Percentiles rank a stretch among this genome's conserved stretches.
phyloP scores from a whole-genome alignment of 2,888 invertebrate species.

The Pterobdella sp. region DNA sequence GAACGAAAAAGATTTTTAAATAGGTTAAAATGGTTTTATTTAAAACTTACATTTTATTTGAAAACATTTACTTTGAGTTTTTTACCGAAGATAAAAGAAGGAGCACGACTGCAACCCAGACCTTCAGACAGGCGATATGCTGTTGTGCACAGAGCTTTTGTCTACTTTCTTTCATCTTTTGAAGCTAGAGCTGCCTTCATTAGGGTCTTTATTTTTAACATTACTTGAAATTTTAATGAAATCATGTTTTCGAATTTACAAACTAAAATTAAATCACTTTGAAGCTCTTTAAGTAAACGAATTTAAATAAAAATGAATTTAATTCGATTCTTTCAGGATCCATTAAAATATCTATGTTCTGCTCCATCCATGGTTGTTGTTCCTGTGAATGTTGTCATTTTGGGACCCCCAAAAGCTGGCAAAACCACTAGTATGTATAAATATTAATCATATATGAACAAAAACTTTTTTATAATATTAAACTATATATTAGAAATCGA shows the following conservation, averaged over 20 bases:
- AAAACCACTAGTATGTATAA: slow-evolving; percentile 48
- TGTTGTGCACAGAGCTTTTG: slow-evolving; percentile 47
- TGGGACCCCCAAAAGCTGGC: slow-evolving; percentile 52
- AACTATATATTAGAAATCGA: not conserved
- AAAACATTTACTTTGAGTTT: no score
- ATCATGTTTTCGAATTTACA: no score
- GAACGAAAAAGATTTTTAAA: not conserved
- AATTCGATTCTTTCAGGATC: no score
- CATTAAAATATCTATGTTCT: slow-evolving; percentile 46
- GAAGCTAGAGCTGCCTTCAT: slow-evolving; percentile 46
- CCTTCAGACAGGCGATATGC: slow-evolving; percentile 43
- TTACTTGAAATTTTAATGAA: no score
- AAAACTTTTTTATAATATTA: not conserved
- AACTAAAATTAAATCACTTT: no score
- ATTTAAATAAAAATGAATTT: no score
- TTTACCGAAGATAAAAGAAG: slow-evolving; percentile 40
- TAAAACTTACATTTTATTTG: not conserved
- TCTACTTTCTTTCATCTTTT: slow-evolving; percentile 47
- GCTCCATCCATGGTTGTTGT: slow-evolving; percentile 49
- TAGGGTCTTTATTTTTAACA: no score
- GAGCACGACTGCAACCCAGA: slow-evolving; percentile 49
- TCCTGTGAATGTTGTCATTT: slow-evolving; percentile 48
- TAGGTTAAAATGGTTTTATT: not conserved
- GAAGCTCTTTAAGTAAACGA: no score
- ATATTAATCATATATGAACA: slow-evolving; percentile 34